phyloP scores from a whole-genome alignment of 1,140 invertebrate species.

The Drosophila mauritiana region DNA sequence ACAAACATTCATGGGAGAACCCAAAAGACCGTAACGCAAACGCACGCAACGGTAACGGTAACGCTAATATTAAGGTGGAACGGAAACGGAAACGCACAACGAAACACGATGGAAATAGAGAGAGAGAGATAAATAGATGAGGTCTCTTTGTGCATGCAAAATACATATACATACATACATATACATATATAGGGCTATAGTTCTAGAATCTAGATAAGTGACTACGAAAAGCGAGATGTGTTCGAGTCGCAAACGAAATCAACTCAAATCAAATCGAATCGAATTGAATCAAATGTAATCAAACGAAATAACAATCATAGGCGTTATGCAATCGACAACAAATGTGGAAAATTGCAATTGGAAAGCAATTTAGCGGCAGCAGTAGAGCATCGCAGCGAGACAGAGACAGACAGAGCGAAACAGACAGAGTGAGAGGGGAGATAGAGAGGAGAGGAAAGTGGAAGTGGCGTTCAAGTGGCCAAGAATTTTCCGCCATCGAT shows the following conservation, averaged over 20 bases:
- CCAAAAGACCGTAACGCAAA: conserved; percentile 45
- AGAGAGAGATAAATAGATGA: conserved; percentile 8
- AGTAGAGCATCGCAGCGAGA: conserved; percentile 28
- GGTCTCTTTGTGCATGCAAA: conserved; percentile 10
- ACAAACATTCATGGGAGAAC: conserved; percentile 17
- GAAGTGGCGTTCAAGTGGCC: conserved; percentile 13
- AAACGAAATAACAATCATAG: conserved; percentile 48
- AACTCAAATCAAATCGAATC: conserved; percentile 25
- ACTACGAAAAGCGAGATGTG: conserved; percentile 14
- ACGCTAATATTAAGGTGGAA: conserved; percentile 41
- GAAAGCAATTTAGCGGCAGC: conserved; percentile 44
- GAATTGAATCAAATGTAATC: conserved; percentile 40
- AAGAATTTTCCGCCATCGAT: conserved; percentile 38
- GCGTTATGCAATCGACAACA: conserved; percentile 46
- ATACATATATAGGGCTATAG: neutral
- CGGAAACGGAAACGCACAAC: conserved; percentile 27
- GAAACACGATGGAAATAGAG: conserved; percentile 2
- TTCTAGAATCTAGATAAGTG: conserved; percentile 1
- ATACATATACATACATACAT: neutral
- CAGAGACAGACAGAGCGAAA: conserved; percentile 44
- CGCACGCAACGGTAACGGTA: conserved; percentile 34
- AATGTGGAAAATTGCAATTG: conserved; percentile 53
- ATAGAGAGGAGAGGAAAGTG: neutral
- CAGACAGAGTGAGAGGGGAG: neutral
- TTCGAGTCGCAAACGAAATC: conserved; percentile 20